Base-by-base conservation (phyloP, 2,113 vertebrate genomes). In the Mormoops blainvillei region DNA sequence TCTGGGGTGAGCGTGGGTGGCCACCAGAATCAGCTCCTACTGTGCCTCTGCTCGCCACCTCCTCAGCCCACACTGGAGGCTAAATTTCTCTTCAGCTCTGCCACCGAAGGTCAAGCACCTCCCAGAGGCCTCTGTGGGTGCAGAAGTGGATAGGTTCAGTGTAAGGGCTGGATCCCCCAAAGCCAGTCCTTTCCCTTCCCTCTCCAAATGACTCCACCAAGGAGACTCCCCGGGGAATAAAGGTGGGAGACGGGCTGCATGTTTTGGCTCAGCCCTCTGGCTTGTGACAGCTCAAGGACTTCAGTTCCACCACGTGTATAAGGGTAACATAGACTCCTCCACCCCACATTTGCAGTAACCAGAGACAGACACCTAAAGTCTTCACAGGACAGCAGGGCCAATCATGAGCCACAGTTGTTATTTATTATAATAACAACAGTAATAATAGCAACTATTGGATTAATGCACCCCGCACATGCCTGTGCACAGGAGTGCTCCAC, bases 381-480 rank as follows among this genome's bases (percentile, higher is more conserved):
- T 67, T 38, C 1, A 0, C 26, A 8, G 54, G 20, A n/a, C 63
- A 5, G 18, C 28, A 5, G 67, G 58, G 24, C 3, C 9, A 19
- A 1, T 12, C 67, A 12, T 2, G 38, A 82, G 36, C 36, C 41
- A 0, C 54, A 11, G 48, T 41, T 4, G 16, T n/a, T 52, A n/a
- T 84, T 56, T 38, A 45, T 31, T 28, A 48, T 45, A 58, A 67
- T 36, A 52, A 4, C 3, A 16, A 20, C 28, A 31, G n/a, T 14
- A 45, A 45, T 24, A 20, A 13, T 9, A 45, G 67, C 2, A 38
- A 31, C 24, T 36, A 3, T 26, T 1, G 80, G 56, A 52, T 43
- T 6, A 36, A 36, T 0, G 14, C 5, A 5, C 61, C 31, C 43
- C 4, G 2, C 43, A 7, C n/a, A 12, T 1, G 14, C 50, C 10